Percentiles rank a stretch among this genome's conserved stretches.
Conservation (phyloP, 1,140 invertebrate genomes). For the Anthonomus grandis region DNA sequence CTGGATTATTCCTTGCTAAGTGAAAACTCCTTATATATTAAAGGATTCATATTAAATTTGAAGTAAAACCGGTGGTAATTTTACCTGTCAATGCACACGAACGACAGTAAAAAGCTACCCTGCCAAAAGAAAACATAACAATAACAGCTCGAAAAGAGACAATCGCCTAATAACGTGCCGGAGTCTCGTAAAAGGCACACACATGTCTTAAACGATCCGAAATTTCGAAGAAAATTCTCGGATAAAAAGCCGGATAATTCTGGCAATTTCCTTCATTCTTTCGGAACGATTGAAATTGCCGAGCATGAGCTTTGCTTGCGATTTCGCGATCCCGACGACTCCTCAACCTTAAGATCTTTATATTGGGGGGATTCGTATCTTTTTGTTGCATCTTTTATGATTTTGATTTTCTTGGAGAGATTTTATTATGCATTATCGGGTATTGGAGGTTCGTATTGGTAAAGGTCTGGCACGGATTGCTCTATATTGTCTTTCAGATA, state of each 20-base stretch:
- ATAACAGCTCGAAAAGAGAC: slow-evolving; percentile 1
- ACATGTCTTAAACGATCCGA: slow-evolving; percentile 11
- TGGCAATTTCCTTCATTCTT: slow-evolving; percentile 19
- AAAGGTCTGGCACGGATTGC: too few relatives aligned
- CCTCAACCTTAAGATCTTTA: slow-evolving; percentile 18
- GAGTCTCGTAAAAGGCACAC: slow-evolving; percentile 1
- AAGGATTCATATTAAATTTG: neutral
- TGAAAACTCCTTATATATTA: neutral
- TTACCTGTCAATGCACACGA: neutral
- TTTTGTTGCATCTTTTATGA: slow-evolving; percentile 13
- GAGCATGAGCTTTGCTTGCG: slow-evolving; percentile 14
- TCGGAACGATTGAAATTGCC: slow-evolving; percentile 16
- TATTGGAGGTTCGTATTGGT: too few relatives aligned
- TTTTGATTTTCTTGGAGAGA: slow-evolving; percentile 7
- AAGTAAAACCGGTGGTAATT: neutral
- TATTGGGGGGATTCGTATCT: slow-evolving; percentile 19
- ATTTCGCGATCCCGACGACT: slow-evolving; percentile 7
- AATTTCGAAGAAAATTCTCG: neutral
- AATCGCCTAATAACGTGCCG: slow-evolving; percentile 5
- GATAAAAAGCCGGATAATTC: slow-evolving; percentile 14
- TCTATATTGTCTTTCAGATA: too few relatives aligned
- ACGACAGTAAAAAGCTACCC: neutral
- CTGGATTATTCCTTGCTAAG: neutral
- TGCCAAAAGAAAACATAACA: neutral
- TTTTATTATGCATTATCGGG: too few relatives aligned